Conservation (phyloP, 1,140 invertebrate species). For the Stegodyphus dumicola region DNA sequence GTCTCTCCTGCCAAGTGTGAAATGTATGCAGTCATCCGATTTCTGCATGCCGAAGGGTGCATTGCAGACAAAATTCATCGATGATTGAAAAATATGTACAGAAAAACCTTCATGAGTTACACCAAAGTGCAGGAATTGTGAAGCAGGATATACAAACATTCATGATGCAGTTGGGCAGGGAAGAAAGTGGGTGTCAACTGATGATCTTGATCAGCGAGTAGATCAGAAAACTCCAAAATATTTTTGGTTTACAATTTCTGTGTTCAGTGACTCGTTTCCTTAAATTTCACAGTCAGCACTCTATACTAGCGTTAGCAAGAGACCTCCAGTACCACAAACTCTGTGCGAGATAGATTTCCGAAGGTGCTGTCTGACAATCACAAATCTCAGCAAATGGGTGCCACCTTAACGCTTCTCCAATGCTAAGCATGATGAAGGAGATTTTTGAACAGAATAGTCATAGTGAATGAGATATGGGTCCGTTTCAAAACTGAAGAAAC, state of each 20-base stretch:
- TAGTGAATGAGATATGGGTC: not conserved
- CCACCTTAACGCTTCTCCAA: no score
- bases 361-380: no score
- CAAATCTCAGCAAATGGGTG: no score
- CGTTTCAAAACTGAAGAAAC: no score
- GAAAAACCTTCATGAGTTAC: not conserved
- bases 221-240: not conserved
- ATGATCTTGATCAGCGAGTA: not conserved
- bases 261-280: no score
- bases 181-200: not conserved
- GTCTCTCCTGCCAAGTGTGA: no score
- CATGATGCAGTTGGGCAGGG: slow-evolving; percentile 4
- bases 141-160: not conserved
- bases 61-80: not conserved
- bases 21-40: no score
- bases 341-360: no score
- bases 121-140: not conserved
- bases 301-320: no score
- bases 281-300: slow-evolving; percentile 7
- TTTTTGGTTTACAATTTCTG: not conserved
- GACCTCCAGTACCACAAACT: no score
- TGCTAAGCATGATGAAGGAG: no score
- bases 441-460: no score
- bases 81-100: not conserved
- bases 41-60: not conserved